Percentiles rank a stretch among this genome's conserved stretches.
These are phyloP conservation scores for Thunnus maccoyii DNA, from an alignment of 2,113 vertebrate genomes.

Conservation along the genomic window DNA sequence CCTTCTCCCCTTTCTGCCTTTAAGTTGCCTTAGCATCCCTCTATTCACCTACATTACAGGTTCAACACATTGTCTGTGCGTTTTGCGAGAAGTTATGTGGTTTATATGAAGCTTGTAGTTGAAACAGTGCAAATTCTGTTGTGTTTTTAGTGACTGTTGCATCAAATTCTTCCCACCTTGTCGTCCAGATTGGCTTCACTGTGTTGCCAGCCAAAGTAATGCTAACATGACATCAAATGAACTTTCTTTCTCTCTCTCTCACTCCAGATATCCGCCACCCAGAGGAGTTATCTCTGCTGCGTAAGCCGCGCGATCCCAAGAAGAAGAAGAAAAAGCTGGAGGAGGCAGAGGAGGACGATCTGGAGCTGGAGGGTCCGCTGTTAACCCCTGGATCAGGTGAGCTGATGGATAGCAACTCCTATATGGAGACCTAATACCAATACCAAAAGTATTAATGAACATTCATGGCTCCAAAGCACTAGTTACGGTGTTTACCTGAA, in stretches of 20 bases:
- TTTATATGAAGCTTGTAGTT: conserved; percentile 50
- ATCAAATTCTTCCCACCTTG: conserved; percentile 10
- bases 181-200: background rate
- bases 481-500: background rate
- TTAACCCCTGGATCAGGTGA: conserved; percentile 96
- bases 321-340: conserved; percentile 99
- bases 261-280: conserved; percentile 95
- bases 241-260: conserved; percentile 17
- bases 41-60: background rate
- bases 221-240: conserved; percentile 30
- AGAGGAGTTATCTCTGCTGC: conserved; percentile 96
- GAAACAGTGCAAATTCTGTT: conserved; percentile 30
- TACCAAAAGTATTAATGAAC: background rate
- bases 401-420: background rate
- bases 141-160: conserved; percentile 17
- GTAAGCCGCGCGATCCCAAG: conserved; percentile 96
- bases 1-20: background rate
- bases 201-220: conserved; percentile 33
- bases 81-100: background rate
- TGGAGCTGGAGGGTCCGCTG: conserved; percentile 94
- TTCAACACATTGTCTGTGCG: conserved; percentile 10
- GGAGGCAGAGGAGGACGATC: conserved; percentile 92
- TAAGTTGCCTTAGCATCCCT: conserved; percentile 6
- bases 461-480: background rate
- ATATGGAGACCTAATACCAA: background rate